These are phyloP conservation scores for Galerucella calmariensis DNA, from an alignment of 2,888 invertebrate species.

Conservation along the genomic window DNA sequence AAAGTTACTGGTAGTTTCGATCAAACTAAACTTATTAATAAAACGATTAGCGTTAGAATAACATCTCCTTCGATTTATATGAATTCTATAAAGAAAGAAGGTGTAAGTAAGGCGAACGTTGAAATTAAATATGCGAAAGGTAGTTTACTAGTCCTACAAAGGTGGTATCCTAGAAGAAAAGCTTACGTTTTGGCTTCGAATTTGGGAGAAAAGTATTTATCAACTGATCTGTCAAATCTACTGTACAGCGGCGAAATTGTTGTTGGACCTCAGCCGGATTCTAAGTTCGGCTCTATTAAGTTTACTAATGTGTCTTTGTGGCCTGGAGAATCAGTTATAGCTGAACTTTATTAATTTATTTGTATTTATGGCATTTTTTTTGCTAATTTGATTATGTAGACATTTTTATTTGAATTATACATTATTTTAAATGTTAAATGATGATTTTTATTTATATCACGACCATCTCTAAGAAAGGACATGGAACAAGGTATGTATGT, in stretches of 20 bases:
- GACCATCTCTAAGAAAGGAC: too few relatives aligned
- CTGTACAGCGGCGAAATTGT: conserved; percentile 79
- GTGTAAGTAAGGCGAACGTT: conserved; percentile 73
- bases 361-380: background rate
- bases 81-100: conserved; percentile 76
- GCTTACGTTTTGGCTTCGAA: conserved; percentile 82
- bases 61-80: conserved; percentile 79
- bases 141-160: conserved; percentile 76
- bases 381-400: background rate
- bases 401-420: too few relatives aligned
- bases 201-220: conserved; percentile 71
- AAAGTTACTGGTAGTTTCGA: conserved; percentile 66
- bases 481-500: too few relatives aligned
- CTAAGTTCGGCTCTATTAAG: conserved; percentile 64
- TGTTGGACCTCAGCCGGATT: conserved; percentile 66
- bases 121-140: conserved; percentile 74
- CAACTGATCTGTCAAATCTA: conserved; percentile 78
- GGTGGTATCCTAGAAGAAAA: conserved; percentile 83
- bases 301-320: conserved; percentile 69
- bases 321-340: conserved; percentile 73
- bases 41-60: conserved; percentile 71
- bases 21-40: conserved; percentile 69
- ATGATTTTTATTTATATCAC: too few relatives aligned
- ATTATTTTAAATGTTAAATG: too few relatives aligned
- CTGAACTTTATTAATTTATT: conserved; percentile 63